Conservation (phyloP, 1,140 invertebrate genomes). For the Lepidurus arcticus region DNA sequence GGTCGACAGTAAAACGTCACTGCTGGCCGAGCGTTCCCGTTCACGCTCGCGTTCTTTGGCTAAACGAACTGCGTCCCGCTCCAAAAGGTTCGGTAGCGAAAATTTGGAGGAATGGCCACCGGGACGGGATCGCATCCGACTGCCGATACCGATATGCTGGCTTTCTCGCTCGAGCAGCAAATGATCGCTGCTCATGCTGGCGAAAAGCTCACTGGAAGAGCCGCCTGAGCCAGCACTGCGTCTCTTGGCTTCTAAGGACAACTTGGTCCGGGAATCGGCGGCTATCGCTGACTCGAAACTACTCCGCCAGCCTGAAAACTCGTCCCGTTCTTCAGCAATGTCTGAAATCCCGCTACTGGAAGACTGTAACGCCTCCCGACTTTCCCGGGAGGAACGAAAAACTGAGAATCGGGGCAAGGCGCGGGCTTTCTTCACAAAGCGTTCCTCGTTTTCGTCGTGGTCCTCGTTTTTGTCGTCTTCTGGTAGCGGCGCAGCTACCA, state of each 20-base stretch:
- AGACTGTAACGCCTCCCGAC: constrained; percentile 39
- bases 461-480: constrained; percentile 33
- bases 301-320: constrained; percentile 80
- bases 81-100: constrained; percentile 34
- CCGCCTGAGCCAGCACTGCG: constrained; percentile 46
- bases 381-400: constrained; percentile 35
- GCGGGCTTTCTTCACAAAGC: constrained; percentile 33
- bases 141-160: constrained; percentile 6
- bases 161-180: constrained; percentile 32
- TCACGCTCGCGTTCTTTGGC: constrained; percentile 33
- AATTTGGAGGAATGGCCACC: constrained; percentile 34
- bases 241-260: constrained; percentile 60
- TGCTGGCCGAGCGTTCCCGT: constrained; percentile 34
- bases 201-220: constrained; percentile 37
- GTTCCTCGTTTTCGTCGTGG: constrained; percentile 29
- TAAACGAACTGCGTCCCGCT: constrained; percentile 30
- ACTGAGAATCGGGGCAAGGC: constrained; percentile 30
- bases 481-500: not conserved
- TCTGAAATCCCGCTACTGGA: constrained; percentile 48
- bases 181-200: constrained; percentile 35
- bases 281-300: constrained; percentile 82
- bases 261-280: constrained; percentile 70
- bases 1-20: constrained; percentile 34
- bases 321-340: constrained; percentile 64
- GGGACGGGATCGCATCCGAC: constrained; percentile 26